Evolutionary conservation across 2,113 vertebrate genomes (phyloP), one percentile per base, ranked within the genome.

Genomic region (Oreotrochilus melanogaster): DNA sequence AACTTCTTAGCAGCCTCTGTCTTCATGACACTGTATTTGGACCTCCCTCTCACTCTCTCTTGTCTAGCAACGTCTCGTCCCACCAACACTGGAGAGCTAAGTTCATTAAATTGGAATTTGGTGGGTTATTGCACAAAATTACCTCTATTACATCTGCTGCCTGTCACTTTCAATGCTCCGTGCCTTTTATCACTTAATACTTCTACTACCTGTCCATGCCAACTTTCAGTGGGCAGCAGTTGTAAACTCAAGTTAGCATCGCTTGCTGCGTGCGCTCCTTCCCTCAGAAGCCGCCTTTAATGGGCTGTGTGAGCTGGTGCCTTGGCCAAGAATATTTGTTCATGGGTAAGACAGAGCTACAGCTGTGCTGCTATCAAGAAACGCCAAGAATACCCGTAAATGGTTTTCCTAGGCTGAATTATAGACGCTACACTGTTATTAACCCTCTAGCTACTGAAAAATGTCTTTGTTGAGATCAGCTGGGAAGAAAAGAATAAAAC

Each of bases 121-220:
- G 82, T 96, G 60, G 69, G 70, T 94, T 96, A 95, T 93, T 80
- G 83, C 81, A 82, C 85, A 86, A 88, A 96, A 97, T 97, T 96
- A 82, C 90, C 89, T 96, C 93, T 78, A 81, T 91, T 96, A 91
- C 89, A 97, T 96, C 96, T 95, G 92, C 85, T 94, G 79, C 95
- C 89, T 97, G 97, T 95, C 96, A 96, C 78, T 93, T 97, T 92
- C 90, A 86, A 95, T 95, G 85, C 85, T 94, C 70, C 54, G n/a
- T 37, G 64, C 82, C 43, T 97, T 97, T 94, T 95, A 97, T 97
- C 97, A 97, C 93, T 88, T 97, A 95, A 95, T 96, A 90, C 79
- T 96, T 95, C 93, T 43, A 64, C 90, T 96, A 50, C 88, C 35
- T 88, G 81, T 50, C 92, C 90, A 88, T 94, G 96, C 94, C 96